A percentile compares a stretch with the other conserved stretches of the same genome.
phyloP scores from a whole-genome alignment of 92 coral and sea anemone species.

The Siderastrea siderea region DNA sequence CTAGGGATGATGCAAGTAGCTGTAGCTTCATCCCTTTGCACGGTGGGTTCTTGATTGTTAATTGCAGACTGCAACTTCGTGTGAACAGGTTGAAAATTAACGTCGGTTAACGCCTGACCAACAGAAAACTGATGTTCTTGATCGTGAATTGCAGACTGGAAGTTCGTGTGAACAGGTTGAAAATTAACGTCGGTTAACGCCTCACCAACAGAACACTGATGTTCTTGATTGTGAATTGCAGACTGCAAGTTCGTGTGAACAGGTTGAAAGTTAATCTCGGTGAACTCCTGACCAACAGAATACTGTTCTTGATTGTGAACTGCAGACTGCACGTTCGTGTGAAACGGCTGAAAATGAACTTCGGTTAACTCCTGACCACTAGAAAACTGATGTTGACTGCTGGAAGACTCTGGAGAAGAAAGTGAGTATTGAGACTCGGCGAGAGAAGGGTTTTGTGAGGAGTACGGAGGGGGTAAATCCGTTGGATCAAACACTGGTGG shows the following conservation, averaged over 20 bases:
- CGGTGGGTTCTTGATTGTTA: background rate
- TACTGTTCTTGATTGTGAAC: background rate
- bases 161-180: background rate
- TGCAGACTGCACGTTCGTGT: background rate
- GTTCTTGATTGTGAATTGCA: background rate
- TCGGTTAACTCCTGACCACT: conserved; percentile 11
- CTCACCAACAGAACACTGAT: background rate
- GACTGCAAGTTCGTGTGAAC: background rate
- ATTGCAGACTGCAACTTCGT: background rate
- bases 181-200: background rate
- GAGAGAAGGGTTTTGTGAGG: conserved; percentile 90
- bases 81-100: background rate
- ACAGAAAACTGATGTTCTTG: background rate
- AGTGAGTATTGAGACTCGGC: conserved; percentile 81
- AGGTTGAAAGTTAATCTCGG: conserved; percentile 13
- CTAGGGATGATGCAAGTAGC: conserved; percentile 14
- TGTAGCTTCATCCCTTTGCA: background rate
- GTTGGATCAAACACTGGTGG: conserved; percentile 99
- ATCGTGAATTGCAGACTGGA: background rate
- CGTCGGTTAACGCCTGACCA: background rate
- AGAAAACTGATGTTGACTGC: background rate
- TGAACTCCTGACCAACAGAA: background rate
- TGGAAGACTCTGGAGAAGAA: conserved; percentile 28
- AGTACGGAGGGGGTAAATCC: conserved; percentile 98
- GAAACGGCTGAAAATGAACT: background rate